Evolutionary conservation across 2,888 invertebrate species (phyloP).

Genomic region (Octonoba sinensis): DNA sequence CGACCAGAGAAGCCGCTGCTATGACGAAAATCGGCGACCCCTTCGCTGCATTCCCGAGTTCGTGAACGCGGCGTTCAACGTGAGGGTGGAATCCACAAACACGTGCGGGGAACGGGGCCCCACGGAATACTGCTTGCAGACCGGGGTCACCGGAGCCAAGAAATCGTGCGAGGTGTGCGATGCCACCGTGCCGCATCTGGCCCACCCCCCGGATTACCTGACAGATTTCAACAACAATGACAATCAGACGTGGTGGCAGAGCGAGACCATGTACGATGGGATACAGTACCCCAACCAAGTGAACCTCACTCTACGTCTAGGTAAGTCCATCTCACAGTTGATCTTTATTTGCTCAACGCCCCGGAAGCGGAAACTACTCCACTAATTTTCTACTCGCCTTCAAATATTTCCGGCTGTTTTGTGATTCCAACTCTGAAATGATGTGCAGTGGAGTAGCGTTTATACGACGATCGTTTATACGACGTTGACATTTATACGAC

Average conservation of each 20-base stretch:
- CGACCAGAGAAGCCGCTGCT: conserved; percentile 68
- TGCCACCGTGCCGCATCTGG: conserved; percentile 74
- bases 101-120: conserved; percentile 89
- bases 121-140: conserved; percentile 91
- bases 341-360: not conserved
- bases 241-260: conserved; percentile 97
- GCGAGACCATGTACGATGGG: conserved; percentile 95
- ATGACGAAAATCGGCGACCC: conserved; percentile 70
- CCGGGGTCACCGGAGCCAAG: conserved; percentile 78
- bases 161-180: conserved; percentile 87
- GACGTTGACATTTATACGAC: too few species aligned
- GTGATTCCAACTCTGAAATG: too few species aligned
- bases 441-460: too few species aligned
- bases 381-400: too few species aligned
- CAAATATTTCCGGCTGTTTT: too few species aligned
- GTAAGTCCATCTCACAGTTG: conserved; percentile 72
- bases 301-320: conserved; percentile 89
- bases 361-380: too few species aligned
- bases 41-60: conserved; percentile 96
- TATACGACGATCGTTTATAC: too few species aligned
- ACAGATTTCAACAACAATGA: conserved; percentile 93
- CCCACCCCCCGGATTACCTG: conserved; percentile 82
- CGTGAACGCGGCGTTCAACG: conserved; percentile 93
- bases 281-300: conserved; percentile 92
- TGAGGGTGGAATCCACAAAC: conserved; percentile 91